Conservation (phyloP, 2,888 invertebrate genomes). For the Daptonema setosum region DNA sequence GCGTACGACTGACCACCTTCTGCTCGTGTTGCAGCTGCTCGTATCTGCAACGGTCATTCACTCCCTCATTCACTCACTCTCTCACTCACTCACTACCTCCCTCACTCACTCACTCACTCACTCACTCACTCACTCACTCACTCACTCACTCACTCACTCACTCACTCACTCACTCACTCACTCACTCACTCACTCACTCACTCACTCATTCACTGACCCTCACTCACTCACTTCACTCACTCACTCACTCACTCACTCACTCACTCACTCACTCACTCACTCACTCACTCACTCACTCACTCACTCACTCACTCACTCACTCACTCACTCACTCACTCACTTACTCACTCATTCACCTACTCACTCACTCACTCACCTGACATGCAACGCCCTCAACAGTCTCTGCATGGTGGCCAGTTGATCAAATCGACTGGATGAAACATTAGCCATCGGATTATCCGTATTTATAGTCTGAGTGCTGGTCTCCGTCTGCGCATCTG, state of each 20-base stretch:
- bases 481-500: background rate
- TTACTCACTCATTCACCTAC: background rate
- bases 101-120: background rate
- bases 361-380: background rate
- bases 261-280: background rate
- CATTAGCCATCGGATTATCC: too few species aligned
- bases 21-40: background rate
- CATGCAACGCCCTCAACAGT: background rate
- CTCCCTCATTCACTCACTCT: too few species aligned
- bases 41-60: too few species aligned
- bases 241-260: background rate
- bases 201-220: too few species aligned
- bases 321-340: background rate
- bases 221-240: too few species aligned
- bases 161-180: background rate
- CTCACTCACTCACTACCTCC: background rate
- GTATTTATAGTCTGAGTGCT: background rate
- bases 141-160: background rate
- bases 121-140: background rate
- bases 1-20: background rate
- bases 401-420: background rate
- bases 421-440: background rate
- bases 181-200: background rate
- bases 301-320: background rate
- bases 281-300: background rate